Evolutionary conservation across 2,888 invertebrate species (phyloP).

Genomic region (Apotomis capreana): DNA sequence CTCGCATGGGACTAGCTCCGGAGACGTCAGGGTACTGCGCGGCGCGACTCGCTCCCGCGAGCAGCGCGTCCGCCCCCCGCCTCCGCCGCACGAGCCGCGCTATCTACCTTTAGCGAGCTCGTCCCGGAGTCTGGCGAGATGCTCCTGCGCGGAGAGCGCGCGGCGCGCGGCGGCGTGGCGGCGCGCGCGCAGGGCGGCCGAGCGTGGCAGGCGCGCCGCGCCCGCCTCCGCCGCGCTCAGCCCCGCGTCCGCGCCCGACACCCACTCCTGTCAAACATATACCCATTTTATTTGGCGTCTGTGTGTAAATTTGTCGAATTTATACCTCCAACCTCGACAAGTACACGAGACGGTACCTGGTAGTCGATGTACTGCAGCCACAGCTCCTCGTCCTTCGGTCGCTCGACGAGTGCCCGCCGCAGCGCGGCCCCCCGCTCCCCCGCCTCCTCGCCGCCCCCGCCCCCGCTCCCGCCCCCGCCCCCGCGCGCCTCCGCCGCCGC

Average conservation of each 20-base stretch:
- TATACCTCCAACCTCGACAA: too few relatives aligned
- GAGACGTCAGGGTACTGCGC: too few relatives aligned
- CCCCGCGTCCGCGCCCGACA: slow-evolving; percentile 47
- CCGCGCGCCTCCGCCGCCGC: slow-evolving; percentile 43
- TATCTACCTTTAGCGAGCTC: slow-evolving; percentile 46
- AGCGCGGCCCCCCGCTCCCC: slow-evolving; percentile 55
- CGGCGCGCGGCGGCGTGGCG: slow-evolving; percentile 44
- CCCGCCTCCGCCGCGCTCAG: slow-evolving; percentile 49
- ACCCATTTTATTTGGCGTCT: too few relatives aligned
- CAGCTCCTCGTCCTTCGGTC: slow-evolving; percentile 56
- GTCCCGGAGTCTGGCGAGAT: slow-evolving; percentile 48
- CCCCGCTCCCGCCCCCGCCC: slow-evolving; percentile 36
- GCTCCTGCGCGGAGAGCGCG: slow-evolving; percentile 48
- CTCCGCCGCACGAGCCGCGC: too few relatives aligned
- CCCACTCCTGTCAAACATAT: slow-evolving; percentile 50
- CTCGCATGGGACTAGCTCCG: too few relatives aligned
- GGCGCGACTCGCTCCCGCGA: too few relatives aligned
- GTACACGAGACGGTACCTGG: slow-evolving; percentile 51
- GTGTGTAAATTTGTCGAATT: too few relatives aligned
- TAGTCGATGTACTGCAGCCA: slow-evolving; percentile 67
- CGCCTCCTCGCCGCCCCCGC: slow-evolving; percentile 45
- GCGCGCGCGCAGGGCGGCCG: slow-evolving; percentile 38
- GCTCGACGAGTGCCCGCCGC: slow-evolving; percentile 56
- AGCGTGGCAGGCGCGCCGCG: slow-evolving; percentile 43
- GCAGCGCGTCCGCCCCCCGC: too few relatives aligned